phyloP scores from a whole-genome alignment of 2,113 vertebrate species.

The Daubentonia madagascariensis region DNA sequence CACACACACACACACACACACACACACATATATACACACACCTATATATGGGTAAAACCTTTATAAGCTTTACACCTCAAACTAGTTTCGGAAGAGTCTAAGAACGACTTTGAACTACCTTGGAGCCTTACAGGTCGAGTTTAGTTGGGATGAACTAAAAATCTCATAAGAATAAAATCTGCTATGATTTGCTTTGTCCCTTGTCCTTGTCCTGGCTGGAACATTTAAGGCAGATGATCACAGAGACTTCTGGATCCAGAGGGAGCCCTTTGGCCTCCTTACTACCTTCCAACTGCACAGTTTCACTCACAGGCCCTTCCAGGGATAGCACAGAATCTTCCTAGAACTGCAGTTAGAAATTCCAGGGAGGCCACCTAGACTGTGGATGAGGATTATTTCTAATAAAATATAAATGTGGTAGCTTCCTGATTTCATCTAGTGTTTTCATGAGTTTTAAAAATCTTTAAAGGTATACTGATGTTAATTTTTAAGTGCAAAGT shows the following conservation, averaged over 20 bases:
- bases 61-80: background rate
- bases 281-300: background rate
- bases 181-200: background rate
- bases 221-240: background rate
- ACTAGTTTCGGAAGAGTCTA: background rate
- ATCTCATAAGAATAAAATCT: background rate
- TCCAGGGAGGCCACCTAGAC: background rate
- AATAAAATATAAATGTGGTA: conserved; percentile 29
- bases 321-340: background rate
- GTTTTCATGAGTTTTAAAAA: conserved; percentile 20
- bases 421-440: background rate
- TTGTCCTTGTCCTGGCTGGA: background rate
- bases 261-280: background rate
- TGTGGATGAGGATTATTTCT: background rate
- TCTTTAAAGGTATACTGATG: conserved; percentile 30
- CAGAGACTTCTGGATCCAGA: background rate
- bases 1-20: background rate
- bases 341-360: background rate
- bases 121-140: background rate
- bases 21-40: background rate
- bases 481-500: conserved; percentile 44
- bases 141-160: background rate
- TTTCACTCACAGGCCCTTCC: background rate
- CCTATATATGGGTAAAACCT: background rate
- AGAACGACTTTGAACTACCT: background rate